Evolutionary conservation across 37 sponge, comb jelly and placozoan genomes (phyloP).

Genomic region (Cladorhizidae sp.): DNA sequence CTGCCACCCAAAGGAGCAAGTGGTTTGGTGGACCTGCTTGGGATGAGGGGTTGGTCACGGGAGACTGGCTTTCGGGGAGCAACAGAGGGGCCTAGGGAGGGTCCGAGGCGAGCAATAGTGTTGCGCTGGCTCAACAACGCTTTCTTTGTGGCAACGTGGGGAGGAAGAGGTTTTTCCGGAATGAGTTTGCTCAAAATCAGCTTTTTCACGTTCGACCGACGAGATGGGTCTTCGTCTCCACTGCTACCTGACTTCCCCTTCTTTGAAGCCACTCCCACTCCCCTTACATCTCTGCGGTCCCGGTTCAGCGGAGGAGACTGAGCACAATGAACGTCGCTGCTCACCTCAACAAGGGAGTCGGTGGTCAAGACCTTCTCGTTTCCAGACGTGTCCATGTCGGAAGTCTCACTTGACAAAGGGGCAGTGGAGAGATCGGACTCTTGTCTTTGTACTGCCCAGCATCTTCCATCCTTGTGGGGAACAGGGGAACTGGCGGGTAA

Average conservation of each 20-base stretch:
- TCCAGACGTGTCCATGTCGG: constrained; percentile 75
- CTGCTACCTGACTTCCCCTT: neutral
- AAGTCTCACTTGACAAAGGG: constrained; percentile 74
- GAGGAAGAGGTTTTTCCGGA: neutral
- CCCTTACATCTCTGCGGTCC: neutral
- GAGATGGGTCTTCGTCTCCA: neutral
- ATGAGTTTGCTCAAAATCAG: neutral
- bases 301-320: neutral
- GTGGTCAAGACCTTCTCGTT: constrained; percentile 28
- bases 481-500: neutral
- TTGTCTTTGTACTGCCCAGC: constrained; percentile 17
- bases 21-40: too few relatives aligned
- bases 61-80: too few relatives aligned
- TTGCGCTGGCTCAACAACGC: too few relatives aligned
- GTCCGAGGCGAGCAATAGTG: too few relatives aligned
- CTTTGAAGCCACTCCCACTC: neutral
- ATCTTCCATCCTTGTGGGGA: neutral
- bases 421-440: constrained; percentile 69
- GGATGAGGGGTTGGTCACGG: too few relatives aligned
- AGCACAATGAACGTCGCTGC: neutral
- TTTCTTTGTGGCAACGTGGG: neutral
- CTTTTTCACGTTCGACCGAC: neutral
- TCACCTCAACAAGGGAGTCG: neutral
- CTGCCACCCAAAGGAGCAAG: too few relatives aligned
- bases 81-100: too few relatives aligned